Evolutionary conservation across 2,888 invertebrate genomes (phyloP), one percentile per base, ranked within the genome.

Genomic region (Autographa gamma): DNA sequence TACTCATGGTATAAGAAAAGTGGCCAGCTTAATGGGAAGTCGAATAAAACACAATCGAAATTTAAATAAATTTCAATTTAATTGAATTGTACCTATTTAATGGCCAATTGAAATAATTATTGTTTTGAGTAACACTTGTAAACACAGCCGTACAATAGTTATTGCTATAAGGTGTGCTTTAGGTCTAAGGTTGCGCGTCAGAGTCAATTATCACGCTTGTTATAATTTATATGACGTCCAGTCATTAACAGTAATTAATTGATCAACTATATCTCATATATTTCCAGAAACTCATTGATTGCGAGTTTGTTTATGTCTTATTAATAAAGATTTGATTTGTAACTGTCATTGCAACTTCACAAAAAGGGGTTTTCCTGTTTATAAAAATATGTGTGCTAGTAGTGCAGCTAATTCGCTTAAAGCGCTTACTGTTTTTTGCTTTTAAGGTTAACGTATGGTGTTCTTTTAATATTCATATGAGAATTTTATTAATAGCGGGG

Each of bases 201-300:
- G 13, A 25, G 14, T 25, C 25, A 56, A 25, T 56, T 56, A 56
- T 25, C 54, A 25, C 54, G 25, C 19, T 56, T 25, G 54, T 25
- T 25, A 25, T 56, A 56, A 13, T 25, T 19, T 56, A 25, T 59
- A 38, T 77, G 65, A 76, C 65, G 34, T 18, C 43, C 34, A 32
- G 19, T 66, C 31, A 74, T 66, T 74, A 66, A 64, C 32, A 31
- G 34, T 54, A 66, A 63, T 58, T 66, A 58, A 79, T 76, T 52
- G 63, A 64, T 70, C 66, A 63, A 31, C 62, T 70, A 11, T 62
- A 65, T 71, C 61, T 62, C 13, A 48, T 59, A 16, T 65, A 76
- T 77, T 71, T 71, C 54, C 65, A 71, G 71, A 75, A 77, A 65
- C 11, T 52, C 41, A 64, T 69, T 66, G 18, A 67, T 67, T 16